phyloP scores from a whole-genome alignment of 2,797 vertebrate genomes.

The Chaetophractus vellerosus region DNA sequence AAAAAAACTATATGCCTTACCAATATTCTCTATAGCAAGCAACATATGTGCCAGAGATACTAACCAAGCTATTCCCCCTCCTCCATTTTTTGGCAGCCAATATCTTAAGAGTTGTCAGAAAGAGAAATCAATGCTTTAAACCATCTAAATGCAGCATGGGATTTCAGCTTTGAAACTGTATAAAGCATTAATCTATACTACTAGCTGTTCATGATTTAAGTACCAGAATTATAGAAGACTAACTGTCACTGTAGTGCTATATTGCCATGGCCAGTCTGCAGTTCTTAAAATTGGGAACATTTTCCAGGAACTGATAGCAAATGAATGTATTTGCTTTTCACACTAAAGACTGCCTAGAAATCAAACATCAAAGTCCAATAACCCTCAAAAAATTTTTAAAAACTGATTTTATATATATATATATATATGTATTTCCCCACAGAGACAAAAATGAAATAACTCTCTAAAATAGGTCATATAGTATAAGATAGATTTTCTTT shows the following conservation, averaged over 20 bases:
- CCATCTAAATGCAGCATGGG: background rate
- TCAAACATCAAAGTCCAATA: background rate
- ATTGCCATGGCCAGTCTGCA: background rate
- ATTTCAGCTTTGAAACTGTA: background rate
- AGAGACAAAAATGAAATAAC: background rate
- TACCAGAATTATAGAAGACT: background rate
- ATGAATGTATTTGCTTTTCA: background rate
- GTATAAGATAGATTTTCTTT: background rate
- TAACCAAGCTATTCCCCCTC: background rate
- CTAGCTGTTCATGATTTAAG: conserved; percentile 22
- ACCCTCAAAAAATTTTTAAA: background rate
- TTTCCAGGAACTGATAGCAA: conserved; percentile 47
- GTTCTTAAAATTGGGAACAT: background rate
- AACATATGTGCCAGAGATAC: background rate
- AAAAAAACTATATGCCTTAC: background rate
- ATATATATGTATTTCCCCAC: background rate
- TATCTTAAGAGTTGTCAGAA: conserved; percentile 48
- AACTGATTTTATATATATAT: background rate
- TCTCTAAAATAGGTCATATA: background rate
- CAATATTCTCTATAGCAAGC: background rate
- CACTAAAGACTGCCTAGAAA: conserved; percentile 32
- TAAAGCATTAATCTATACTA: conserved; percentile 19
- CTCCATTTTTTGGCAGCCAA: background rate
- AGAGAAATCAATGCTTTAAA: conserved; percentile 64
- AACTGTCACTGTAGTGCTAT: background rate